phyloP scores from a whole-genome alignment of 1,140 invertebrate genomes.

The Atta cephalotes region DNA sequence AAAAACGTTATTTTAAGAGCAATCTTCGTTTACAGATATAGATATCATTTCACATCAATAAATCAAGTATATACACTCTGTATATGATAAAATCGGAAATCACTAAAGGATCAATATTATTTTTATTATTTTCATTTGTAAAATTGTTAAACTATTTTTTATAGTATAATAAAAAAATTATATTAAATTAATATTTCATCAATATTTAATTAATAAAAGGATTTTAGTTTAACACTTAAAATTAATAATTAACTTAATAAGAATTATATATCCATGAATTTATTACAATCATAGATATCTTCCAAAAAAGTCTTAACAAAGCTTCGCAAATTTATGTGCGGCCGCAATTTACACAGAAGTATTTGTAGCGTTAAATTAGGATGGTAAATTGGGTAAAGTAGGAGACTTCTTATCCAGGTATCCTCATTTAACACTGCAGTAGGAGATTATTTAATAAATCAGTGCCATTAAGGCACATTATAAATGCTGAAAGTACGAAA shows the following conservation, averaged over 20 bases:
- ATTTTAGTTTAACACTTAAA: not conserved
- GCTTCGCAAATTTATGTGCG: slow-evolving; percentile 29
- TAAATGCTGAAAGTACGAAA: slow-evolving; percentile 63
- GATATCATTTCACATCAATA: slow-evolving; percentile 44
- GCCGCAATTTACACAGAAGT: slow-evolving; percentile 32
- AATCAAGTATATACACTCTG: slow-evolving; percentile 61
- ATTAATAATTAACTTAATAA: not conserved
- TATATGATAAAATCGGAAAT: slow-evolving; percentile 23
- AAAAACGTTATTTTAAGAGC: slow-evolving; percentile 69
- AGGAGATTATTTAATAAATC: slow-evolving; percentile 71
- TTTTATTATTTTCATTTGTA: not conserved
- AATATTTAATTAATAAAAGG: not conserved
- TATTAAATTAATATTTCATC: not conserved
- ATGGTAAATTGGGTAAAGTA: slow-evolving; percentile 38
- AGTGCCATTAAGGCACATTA: slow-evolving; percentile 66
- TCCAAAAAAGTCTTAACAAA: not conserved
- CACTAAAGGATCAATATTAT: not conserved
- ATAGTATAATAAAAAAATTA: not conserved
- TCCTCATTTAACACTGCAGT: slow-evolving; percentile 41
- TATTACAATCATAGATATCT: slow-evolving; percentile 7
- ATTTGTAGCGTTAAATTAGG: slow-evolving; percentile 52
- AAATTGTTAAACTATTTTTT: not conserved
- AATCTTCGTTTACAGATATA: slow-evolving; percentile 69
- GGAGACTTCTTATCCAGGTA: slow-evolving; percentile 42
- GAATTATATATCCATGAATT: not conserved